Conservation (phyloP, 2,113 vertebrate genomes). For the Malurus melanocephalus region DNA sequence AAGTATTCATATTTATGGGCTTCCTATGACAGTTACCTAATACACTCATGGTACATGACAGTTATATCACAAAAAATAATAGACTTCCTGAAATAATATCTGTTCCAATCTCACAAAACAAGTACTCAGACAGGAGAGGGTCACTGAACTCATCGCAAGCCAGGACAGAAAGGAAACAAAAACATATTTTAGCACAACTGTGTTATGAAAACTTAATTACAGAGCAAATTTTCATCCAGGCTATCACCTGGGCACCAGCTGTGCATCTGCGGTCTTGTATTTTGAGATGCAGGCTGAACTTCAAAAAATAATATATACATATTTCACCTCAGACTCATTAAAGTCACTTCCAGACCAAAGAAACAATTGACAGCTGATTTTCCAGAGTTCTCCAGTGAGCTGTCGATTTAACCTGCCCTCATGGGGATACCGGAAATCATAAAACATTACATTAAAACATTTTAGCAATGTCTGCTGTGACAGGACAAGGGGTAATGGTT, state of each 20-base stretch:
- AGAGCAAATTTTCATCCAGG: constrained; percentile 15
- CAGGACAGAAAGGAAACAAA: constrained; percentile 8
- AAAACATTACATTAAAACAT: not conserved
- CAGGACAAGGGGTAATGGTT: not conserved
- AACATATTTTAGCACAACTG: constrained; percentile 9
- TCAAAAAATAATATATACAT: not conserved
- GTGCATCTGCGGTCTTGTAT: not conserved
- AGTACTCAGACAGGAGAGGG: constrained; percentile 45
- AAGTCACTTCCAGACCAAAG: not conserved
- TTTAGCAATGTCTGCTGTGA: not conserved
- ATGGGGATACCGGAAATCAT: not conserved
- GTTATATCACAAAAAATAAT: constrained; percentile 52
- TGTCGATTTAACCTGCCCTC: not conserved
- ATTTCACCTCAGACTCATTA: not conserved
- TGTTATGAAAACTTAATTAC: constrained; percentile 48
- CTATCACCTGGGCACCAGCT: constrained; percentile 41
- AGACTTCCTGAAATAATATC: constrained; percentile 58
- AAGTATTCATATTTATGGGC: constrained; percentile 68
- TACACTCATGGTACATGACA: constrained; percentile 50
- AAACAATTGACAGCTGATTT: not conserved
- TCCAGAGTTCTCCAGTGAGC: not conserved
- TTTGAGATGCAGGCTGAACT: not conserved
- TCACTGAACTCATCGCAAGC: constrained; percentile 33
- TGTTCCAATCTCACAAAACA: constrained; percentile 41
- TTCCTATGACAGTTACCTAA: constrained; percentile 64